Evolutionary conservation across 2,797 vertebrate genomes (phyloP).

Genomic region (Anguilla anguilla): DNA sequence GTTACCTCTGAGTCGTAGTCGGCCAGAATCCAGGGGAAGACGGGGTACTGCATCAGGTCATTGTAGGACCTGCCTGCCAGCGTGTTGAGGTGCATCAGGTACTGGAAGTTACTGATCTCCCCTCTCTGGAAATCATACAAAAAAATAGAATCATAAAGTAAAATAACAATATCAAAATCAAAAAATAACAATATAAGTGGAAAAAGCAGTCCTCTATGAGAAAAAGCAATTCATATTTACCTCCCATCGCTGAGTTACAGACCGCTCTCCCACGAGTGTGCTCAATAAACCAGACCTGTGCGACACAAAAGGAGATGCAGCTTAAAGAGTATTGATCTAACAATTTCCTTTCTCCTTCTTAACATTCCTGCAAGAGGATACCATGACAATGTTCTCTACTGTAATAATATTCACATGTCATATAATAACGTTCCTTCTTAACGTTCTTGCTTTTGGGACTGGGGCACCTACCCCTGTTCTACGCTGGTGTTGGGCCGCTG

Average conservation of each 20-base stretch:
- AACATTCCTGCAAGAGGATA: slow-evolving; percentile 1
- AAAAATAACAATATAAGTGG: not conserved
- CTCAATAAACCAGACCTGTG: slow-evolving; percentile 93
- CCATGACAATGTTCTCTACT: too few relatives aligned
- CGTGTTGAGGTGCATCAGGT: slow-evolving; percentile 98
- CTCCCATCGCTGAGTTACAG: slow-evolving; percentile 98
- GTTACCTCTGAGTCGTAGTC: slow-evolving; percentile 92
- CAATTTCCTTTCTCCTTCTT: not conserved
- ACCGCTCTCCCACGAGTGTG: slow-evolving; percentile 95
- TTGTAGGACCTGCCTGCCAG: slow-evolving; percentile 96
- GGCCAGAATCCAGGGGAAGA: slow-evolving; percentile 97
- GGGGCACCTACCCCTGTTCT: slow-evolving; percentile 86
- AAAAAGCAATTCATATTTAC: slow-evolving; percentile 64
- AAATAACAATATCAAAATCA: not conserved
- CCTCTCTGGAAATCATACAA: slow-evolving; percentile 76
- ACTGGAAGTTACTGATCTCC: slow-evolving; percentile 99
- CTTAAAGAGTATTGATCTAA: too few relatives aligned
- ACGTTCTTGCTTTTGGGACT: not conserved
- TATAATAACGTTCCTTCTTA: not conserved
- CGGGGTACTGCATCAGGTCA: slow-evolving; percentile 98
- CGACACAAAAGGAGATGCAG: not conserved
- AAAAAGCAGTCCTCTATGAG: slow-evolving; percentile 38
- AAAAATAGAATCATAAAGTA: not conserved
- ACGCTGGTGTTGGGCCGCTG: slow-evolving; percentile 98
- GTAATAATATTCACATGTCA: not conserved